Conservation (phyloP, 2,797 vertebrate genomes). For the Decapterus maruadsi region DNA sequence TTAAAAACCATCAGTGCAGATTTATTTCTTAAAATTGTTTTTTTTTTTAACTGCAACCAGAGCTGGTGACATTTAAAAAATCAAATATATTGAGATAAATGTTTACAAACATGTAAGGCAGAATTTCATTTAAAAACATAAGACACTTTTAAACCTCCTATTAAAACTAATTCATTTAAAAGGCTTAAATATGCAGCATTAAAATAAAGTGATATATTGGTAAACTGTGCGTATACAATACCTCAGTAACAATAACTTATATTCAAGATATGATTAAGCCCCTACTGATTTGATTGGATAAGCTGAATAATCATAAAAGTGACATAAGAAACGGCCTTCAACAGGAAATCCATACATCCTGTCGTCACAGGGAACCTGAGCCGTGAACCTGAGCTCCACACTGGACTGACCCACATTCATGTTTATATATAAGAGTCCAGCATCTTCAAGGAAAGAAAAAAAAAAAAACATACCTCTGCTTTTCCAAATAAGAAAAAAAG, state of each 20-base stretch:
- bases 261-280: no score
- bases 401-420: neutral
- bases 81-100: neutral
- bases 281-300: neutral
- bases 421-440: neutral
- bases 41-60: neutral
- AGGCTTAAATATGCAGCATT: no score
- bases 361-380: neutral
- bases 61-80: neutral
- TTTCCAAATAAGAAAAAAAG: neutral
- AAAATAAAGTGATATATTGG: no score
- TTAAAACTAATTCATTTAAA: neutral
- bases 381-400: neutral
- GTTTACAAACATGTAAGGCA: neutral
- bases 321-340: neutral
- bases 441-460: neutral
- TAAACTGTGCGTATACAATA: neutral
- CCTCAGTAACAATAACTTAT: neutral
- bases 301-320: neutral
- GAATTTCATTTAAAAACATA: neutral
- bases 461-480: neutral
- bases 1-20: conserved; percentile 1
- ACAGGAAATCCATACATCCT: neutral
- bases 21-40: conserved; percentile 27
- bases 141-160: neutral